Conservation (phyloP, 2,888 invertebrate genomes). For the Lasioglossum morio region DNA sequence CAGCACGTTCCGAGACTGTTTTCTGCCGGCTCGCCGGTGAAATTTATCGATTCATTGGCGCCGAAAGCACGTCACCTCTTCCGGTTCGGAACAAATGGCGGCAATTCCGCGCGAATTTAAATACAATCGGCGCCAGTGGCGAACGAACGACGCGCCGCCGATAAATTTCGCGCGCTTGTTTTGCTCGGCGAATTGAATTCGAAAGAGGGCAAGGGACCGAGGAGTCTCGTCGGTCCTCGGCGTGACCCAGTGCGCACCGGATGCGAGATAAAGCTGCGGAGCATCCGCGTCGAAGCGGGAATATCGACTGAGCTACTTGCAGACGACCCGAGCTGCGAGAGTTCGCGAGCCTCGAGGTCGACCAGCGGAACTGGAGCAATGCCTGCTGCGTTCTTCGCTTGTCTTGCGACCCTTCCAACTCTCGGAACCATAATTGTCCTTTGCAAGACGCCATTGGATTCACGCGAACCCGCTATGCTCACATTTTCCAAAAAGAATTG, state of each 20-base stretch:
- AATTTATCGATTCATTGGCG: constrained; percentile 61
- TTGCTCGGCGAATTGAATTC: constrained; percentile 1
- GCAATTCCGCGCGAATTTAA: constrained; percentile 66
- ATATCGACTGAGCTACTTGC: constrained; percentile 22
- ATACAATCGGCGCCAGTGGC: constrained; percentile 66
- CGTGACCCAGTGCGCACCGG: constrained; percentile 56
- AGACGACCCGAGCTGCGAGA: neutral
- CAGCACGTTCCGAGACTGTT: constrained; percentile 34
- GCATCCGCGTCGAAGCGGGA: constrained; percentile 21
- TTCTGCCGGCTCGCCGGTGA: constrained; percentile 33
- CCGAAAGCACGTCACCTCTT: constrained; percentile 29
- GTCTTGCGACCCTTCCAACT: neutral
- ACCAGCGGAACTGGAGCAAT: neutral
- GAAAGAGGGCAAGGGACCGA: neutral
- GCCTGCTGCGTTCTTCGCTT: neutral
- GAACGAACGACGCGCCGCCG: constrained; percentile 26
- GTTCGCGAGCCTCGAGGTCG: constrained; percentile 10
- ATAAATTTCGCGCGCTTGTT: constrained; percentile 17
- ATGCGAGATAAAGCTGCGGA: constrained; percentile 49
- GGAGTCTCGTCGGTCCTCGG: neutral
- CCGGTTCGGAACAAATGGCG: constrained; percentile 55
- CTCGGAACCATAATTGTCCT: neutral
- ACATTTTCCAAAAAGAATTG: too few relatives aligned
- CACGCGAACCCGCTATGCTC: neutral
- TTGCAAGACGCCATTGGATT: neutral